A percentile compares a stretch with the other conserved stretches of the same genome.
Conservation (phyloP, 1,140 invertebrate species). For the Neoseiulus cucumeris region DNA sequence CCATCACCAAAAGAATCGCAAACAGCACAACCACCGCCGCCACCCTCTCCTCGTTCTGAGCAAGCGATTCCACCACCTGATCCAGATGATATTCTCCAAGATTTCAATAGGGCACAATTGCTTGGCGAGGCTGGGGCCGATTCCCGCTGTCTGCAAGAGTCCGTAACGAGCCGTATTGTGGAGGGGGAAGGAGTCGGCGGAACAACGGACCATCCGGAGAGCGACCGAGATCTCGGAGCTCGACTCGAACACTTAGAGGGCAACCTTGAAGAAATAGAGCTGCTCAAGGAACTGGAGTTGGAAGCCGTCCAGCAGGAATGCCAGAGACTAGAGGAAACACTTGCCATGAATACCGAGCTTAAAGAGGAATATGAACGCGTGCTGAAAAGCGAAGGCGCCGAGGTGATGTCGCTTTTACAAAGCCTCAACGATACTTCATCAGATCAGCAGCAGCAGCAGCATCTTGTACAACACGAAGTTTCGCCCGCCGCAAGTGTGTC, state of each 20-base stretch:
- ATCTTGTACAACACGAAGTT: background rate
- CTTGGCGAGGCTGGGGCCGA: background rate
- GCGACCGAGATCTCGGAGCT: background rate
- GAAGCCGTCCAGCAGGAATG: constrained; percentile 11
- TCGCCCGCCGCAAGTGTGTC: background rate
- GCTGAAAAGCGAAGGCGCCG: constrained; percentile 5
- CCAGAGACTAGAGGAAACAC: constrained; percentile 9
- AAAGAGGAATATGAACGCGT: constrained; percentile 4
- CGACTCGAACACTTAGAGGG: constrained; percentile 2
- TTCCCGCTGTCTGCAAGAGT: background rate
- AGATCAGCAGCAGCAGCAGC: too few relatives aligned
- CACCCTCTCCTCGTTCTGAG: background rate
- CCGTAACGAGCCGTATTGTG: background rate
- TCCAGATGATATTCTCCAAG: background rate
- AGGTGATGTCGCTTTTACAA: constrained; percentile 6
- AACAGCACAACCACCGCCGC: background rate
- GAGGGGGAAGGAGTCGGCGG: background rate
- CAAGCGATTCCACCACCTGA: background rate
- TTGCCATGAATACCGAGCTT: constrained; percentile 2
- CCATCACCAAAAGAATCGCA: background rate
- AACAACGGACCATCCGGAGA: background rate
- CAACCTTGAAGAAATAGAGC: constrained; percentile 8
- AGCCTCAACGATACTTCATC: background rate
- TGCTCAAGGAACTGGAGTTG: constrained; percentile 8
- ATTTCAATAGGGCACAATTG: constrained; percentile 1